Base-by-base conservation (phyloP, 2,888 invertebrate genomes). In the Drosophila incognita region DNA sequence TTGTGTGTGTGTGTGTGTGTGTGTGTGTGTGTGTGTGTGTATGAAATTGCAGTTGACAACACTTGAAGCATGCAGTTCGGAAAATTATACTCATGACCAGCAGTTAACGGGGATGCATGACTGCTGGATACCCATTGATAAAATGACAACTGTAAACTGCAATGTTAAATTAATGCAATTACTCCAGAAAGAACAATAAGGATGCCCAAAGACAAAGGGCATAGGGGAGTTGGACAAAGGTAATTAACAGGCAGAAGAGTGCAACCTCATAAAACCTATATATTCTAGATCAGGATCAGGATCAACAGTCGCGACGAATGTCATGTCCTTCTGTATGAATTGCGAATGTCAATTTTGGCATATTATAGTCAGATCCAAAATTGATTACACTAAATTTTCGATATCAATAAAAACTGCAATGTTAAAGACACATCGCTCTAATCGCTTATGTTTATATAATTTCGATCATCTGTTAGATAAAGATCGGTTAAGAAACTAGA, bases 311-410 rank as follows among this genome's bases (percentile, higher is more conserved):
- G n/a, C n/a, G 6, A n/a, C 40, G 18, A 38, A 2, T 38, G 36
- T 1, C 18, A 38, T 7, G 2, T 7, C 2, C 6, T 8, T 38
- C 8, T 8, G 8, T n/a, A 18, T n/a, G 2, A 42, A 42, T n/a
- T n/a, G 4, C 11, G 18, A 10, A 38, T 38, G 1, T 8, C 0
- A 8, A 40, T 13, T 21, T 13, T 6, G 1, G 3, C 0, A 10
- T n/a, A n/a, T 10, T 40, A n/a, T 40, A 40, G 2, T 4, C 15
- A 21, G 13, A 7, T 21, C 13, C 3, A 13, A 42, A 46, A 21
- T 46, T 1, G 6, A 13, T 13, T 13, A 6, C 6, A 42, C 13
- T 38, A 7, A 38, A 38, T 38, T n/a, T 10, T 4, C 40, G 40
- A 21, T 46, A 21, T 46, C 13, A 21, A 7, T 21, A 0, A 46